Evolutionary conservation across 1,140 invertebrate species (phyloP).

Genomic region (Heliconius hermathena): DNA sequence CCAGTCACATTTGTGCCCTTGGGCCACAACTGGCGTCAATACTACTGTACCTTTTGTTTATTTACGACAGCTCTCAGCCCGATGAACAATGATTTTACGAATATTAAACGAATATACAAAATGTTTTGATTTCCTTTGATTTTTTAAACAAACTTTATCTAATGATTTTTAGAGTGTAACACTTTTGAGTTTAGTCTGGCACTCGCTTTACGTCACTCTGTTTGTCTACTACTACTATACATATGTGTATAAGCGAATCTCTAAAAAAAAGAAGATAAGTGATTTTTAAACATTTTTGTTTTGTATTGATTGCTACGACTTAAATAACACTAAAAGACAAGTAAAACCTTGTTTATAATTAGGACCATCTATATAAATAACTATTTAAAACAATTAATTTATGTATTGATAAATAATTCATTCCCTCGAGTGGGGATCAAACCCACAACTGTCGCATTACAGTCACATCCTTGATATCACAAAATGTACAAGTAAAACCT

Average conservation of each 20-base stretch:
- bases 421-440: too few species aligned
- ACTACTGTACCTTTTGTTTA: slow-evolving; percentile 42
- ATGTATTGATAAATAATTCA: too few species aligned
- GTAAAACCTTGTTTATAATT: too few species aligned
- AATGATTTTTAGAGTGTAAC: slow-evolving; percentile 13
- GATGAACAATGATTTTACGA: neutral
- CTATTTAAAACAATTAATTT: too few species aligned
- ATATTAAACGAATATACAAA: slow-evolving; percentile 10
- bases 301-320: neutral
- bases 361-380: too few species aligned
- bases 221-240: neutral
- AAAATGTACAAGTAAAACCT: too few species aligned
- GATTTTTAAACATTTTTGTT: neutral
- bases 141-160: neutral
- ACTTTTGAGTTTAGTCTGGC: slow-evolving; percentile 4
- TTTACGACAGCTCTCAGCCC: slow-evolving; percentile 21
- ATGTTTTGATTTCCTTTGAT: slow-evolving; percentile 13
- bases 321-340: too few species aligned
- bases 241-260: neutral
- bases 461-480: too few species aligned
- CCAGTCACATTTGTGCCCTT: neutral
- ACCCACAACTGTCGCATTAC: too few species aligned
- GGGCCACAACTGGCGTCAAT: slow-evolving; percentile 24
- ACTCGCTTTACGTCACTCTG: neutral
- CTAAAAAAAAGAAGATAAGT: neutral